A percentile compares a stretch with the other conserved stretches of the same genome.
phyloP scores from a whole-genome alignment of 53 echinoderm and acorn worm genomes.

The Mesocentrotus franciscanus region DNA sequence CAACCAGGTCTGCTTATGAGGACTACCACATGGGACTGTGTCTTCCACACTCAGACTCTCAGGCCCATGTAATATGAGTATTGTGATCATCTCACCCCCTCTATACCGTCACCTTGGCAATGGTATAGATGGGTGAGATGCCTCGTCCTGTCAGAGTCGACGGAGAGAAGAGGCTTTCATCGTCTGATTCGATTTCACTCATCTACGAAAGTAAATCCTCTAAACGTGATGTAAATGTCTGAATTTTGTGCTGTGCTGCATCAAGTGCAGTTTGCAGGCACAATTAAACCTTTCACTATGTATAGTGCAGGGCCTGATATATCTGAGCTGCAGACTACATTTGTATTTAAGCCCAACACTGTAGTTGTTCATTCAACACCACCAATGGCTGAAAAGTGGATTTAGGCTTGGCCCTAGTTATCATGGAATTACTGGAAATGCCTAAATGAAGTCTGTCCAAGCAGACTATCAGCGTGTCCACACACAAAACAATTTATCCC shows the following conservation, averaged over 20 bases:
- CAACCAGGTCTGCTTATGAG: neutral
- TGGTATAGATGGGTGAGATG: neutral
- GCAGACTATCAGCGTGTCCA: too few species aligned
- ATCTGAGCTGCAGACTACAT: neutral
- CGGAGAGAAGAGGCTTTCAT: constrained; percentile 55
- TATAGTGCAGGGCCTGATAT: neutral
- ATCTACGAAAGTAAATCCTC: constrained; percentile 60
- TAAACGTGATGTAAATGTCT: constrained; percentile 66
- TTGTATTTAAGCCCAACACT: neutral
- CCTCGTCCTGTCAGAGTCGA: neutral
- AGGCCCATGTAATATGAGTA: constrained; percentile 2
- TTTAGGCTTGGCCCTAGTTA: neutral
- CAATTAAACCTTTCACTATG: neutral
- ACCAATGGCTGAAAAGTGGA: neutral
- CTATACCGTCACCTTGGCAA: neutral
- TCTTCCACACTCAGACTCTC: neutral
- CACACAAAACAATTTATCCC: too few species aligned
- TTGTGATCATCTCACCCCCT: constrained; percentile 32
- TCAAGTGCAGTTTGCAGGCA: neutral
- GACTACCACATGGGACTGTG: neutral
- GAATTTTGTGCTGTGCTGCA: constrained; percentile 9
- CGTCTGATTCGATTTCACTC: constrained; percentile 68
- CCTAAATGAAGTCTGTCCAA: neutral
- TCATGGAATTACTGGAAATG: neutral
- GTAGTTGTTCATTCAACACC: neutral